Base-by-base conservation (phyloP, 1,140 invertebrate species). In the Anoplophora glabripennis region DNA sequence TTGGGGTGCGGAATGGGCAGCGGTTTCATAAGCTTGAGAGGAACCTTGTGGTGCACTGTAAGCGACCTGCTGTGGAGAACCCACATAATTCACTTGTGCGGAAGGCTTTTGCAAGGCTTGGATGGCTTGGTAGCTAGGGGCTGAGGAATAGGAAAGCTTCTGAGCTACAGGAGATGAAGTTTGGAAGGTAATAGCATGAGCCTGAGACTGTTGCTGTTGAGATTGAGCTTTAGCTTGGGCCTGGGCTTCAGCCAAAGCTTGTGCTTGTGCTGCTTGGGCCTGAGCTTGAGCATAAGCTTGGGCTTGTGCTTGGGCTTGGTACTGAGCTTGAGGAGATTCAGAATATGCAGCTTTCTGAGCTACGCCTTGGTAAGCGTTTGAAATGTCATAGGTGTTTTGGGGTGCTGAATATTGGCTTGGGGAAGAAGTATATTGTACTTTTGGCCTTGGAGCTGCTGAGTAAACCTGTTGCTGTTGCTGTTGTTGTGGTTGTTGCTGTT, bases 381-480 rank as follows among this genome's bases (percentile, higher is more conserved):
- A 4, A 8, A 11, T 45, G n/a, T 45, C 12, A 7, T 38, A 54
- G 11, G 8, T n/a, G 17, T 17, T 17, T 18, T 45, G 42, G 5
- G 21, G 12, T 15, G 42, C 0, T 14, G 42, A 45, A 8, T 44
- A 54, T 8, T 54, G 52, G 42, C 44, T 54, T 33, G 52, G 52
- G 7, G 52, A 21, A 3, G 52, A 33, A 14, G 33, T 17, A 11
- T 44, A 54, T 21, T 54, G 52, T 2, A 33, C 21, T 44, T 44
- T 42, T 17, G 52, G 41, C 15, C 11, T 17, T 3, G 47, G 28
- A 12, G 47, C 14, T 3, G 49, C 11, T 12, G 38, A 28, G 21
- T 42, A 54, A 17, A 44, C 33, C 4, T 18, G 14, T 42, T 14
- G 38, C 28, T 40, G 18, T 2, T 38, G n/a, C 1, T 54, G 18